Evolutionary conservation across 2,113 vertebrate genomes (phyloP), one percentile per base, ranked within the genome.

Genomic region (Melanerpes aurifrons): DNA sequence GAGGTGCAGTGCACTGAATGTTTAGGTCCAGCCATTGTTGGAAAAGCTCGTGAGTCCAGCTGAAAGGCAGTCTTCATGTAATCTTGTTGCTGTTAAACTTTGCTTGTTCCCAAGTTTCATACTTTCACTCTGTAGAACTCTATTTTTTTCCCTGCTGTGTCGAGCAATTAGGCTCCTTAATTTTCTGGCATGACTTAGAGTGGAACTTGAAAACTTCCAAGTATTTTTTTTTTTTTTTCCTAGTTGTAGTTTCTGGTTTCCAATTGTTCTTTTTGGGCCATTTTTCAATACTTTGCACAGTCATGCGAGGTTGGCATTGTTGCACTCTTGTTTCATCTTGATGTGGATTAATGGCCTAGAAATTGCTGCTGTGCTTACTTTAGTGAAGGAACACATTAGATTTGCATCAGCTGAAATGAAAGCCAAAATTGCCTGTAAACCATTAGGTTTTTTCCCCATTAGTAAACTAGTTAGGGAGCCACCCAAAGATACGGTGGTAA

Each of bases 91-190:
- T 97, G 90, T 84, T 96, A 93, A 96, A 96, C 91, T 92, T 96
- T 92, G 81, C 83, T 95, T 93, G 94, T 97, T 95, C 96, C 93
- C 95, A 96, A 97, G 96, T 97, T 97, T 80, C 93, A 96, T 96
- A 92, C 90, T 97, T 92, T 87, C 87, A 86, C 95, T 97, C 92
- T 96, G 82, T 95, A 97, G 84, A 93, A 87, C 92, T 96, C 94
- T 97, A 45, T 92, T 94, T 93, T 94, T 93, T 97, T 96, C 95
- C 97, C 73, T 91, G 92, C 82, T 97, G 81, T 90, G 81, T 94
- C 9, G 75, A 96, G 87, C 79, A 91, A 82, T 96, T 97, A 97
- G 97, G 89, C 95, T 97, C 87, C 96, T 97, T 92, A 96, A 93
- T 96, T 82, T 96, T 96, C 92, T 57, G 61, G 35, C 69, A 96